A percentile compares a stretch with the other conserved stretches of the same genome.
phyloP scores from a whole-genome alignment of 2,797 vertebrate species.

The Pristis pectinata region DNA sequence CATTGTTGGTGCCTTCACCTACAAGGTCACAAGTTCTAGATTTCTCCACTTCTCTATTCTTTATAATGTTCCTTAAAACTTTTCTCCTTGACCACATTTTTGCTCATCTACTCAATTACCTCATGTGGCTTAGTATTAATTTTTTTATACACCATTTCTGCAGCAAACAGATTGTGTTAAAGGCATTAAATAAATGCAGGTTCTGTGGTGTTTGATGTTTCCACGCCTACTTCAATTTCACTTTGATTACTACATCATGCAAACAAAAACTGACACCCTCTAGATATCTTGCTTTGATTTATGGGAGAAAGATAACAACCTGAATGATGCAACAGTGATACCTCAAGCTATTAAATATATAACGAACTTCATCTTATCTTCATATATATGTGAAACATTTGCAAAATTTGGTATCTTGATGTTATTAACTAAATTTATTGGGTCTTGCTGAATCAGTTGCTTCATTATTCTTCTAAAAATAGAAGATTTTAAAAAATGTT shows the following conservation, averaged over 20 bases:
- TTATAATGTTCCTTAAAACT: not conserved
- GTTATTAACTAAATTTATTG: not conserved
- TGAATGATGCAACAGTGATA: not conserved
- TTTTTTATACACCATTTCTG: not conserved
- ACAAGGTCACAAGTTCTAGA: not conserved
- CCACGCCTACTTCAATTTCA: not conserved
- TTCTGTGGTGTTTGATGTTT: not conserved
- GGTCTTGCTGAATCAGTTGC: not conserved
- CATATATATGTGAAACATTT: not conserved
- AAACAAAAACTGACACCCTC: not conserved
- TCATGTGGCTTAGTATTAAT: not conserved
- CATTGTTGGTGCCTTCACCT: not conserved
- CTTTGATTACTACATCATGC: not conserved
- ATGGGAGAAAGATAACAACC: not conserved
- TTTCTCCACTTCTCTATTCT: not conserved
- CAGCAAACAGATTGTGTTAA: not conserved
- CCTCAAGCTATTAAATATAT: not conserved
- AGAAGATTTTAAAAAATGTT: not conserved
- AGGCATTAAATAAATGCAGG: not conserved
- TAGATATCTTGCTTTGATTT: not conserved
- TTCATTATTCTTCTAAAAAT: not conserved
- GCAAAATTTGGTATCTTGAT: not conserved
- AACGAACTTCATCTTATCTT: not conserved
- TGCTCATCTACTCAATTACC: not conserved
- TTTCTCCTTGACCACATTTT: not conserved